phyloP scores from a whole-genome alignment of 2,797 vertebrate genomes.

The Miichthys miiuy region DNA sequence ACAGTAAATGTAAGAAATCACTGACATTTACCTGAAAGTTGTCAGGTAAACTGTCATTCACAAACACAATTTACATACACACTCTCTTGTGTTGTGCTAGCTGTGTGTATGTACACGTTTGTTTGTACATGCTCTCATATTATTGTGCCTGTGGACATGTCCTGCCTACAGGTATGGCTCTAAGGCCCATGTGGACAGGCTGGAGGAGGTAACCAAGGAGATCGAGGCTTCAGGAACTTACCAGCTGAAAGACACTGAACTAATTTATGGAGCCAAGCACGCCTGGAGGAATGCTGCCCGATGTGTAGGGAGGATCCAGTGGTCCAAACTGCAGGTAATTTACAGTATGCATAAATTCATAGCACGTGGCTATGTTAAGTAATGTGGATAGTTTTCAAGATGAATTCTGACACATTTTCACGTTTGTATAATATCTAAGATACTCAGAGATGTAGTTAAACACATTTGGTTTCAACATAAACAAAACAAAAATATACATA shows the following conservation, averaged over 20 bases:
- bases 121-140: not conserved
- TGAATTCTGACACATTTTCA: not conserved
- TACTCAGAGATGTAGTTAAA: not conserved
- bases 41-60: no score
- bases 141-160: not conserved
- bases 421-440: not conserved
- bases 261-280: conserved; percentile 97
- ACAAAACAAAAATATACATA: not conserved
- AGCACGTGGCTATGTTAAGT: not conserved
- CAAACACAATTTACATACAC: no score
- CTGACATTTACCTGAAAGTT: no score
- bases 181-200: conserved; percentile 93
- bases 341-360: not conserved
- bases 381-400: not conserved
- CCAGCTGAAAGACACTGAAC: conserved; percentile 95
- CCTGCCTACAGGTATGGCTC: conserved; percentile 88
- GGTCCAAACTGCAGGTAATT: conserved; percentile 97
- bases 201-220: conserved; percentile 96
- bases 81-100: not conserved
- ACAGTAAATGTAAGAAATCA: no score
- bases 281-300: conserved; percentile 97
- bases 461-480: no score
- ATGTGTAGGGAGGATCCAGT: conserved; percentile 98
- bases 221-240: conserved; percentile 92
- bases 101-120: not conserved